Evolutionary conservation across 1,140 invertebrate species (phyloP), one percentile per base, ranked within the genome.

Genomic region (Cotesia vestalis): DNA sequence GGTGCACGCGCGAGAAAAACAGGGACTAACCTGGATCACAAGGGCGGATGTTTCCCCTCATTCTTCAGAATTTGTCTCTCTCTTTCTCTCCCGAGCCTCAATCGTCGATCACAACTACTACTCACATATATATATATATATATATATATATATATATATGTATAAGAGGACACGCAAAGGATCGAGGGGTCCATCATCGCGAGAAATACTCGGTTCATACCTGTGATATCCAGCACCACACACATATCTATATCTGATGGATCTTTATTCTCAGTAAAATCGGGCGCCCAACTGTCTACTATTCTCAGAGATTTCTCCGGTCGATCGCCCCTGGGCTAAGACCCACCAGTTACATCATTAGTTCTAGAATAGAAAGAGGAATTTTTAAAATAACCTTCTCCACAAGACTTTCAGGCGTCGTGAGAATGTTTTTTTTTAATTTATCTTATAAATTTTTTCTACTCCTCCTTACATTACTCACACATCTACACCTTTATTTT

Each of bases 271-370:
- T 69, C 68, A 64, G 78, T 76, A 77, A 80, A 78, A 73, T 76
- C 74, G 76, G 82, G 82, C 82, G 82, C 81, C 82, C 80, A 81
- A 82, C 81, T 80, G 82, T 83, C 81, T 83, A 77, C 79, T 73
- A 71, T 70, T 51, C 66, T 71, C 67, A 70, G 60, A 69, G 63
- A 73, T 71, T 66, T 27, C 52, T 55, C 36, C 70, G 51, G 52
- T 71, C 66, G 27, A 63, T 53, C 52, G 17, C 51, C 53, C 53
- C 63, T 52, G 27, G 34, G 17, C 6, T 11, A 46, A n/a, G 38
- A 51, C 40, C 38, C 62, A 27, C 38, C 62, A 62, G 68, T 61
- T 70, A 60, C 68, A 70, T 70, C 68, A 70, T 70, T 70, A 70
- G 60, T 46, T 70, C 40, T 51, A 51, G 60, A n/a, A 40, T 70